phyloP scores from a whole-genome alignment of 1,140 invertebrate genomes.

The Trachymyrmex cornetzi region DNA sequence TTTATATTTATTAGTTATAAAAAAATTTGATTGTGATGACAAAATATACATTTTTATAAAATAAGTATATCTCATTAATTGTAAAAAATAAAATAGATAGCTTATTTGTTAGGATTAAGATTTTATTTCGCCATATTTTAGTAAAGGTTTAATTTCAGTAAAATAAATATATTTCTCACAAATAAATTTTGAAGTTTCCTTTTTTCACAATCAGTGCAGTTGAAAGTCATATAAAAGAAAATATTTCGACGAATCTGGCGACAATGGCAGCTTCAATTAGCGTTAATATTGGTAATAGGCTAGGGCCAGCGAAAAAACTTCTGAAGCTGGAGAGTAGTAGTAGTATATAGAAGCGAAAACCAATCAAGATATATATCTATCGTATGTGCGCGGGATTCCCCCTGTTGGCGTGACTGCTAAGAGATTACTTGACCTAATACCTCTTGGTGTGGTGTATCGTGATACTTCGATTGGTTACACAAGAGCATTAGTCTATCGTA shows the following conservation, averaged over 20 bases:
- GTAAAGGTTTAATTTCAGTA: too few species aligned
- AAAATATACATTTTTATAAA: too few species aligned
- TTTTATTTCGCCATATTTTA: too few species aligned
- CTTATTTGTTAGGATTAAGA: too few species aligned
- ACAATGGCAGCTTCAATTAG: slow-evolving; percentile 71
- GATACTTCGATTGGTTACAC: slow-evolving; percentile 65
- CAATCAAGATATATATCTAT: slow-evolving; percentile 81
- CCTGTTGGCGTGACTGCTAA: slow-evolving; percentile 77
- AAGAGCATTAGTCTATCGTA: slow-evolving; percentile 69
- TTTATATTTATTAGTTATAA: too few species aligned
- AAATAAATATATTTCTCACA: too few species aligned
- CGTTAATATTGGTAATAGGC: slow-evolving; percentile 80
- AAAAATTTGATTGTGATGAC: too few species aligned
- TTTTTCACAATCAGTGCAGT: too few species aligned
- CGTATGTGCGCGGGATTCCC: slow-evolving; percentile 35
- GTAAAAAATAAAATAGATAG: too few species aligned
- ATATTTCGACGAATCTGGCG: slow-evolving; percentile 6
- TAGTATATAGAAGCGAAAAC: slow-evolving; percentile 76
- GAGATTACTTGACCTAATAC: slow-evolving; percentile 78
- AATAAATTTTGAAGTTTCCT: too few species aligned
- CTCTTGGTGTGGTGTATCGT: slow-evolving; percentile 66
- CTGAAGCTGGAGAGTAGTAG: slow-evolving; percentile 55
- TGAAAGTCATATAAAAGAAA: not conserved
- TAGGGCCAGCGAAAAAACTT: slow-evolving; percentile 54
- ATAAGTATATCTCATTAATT: too few species aligned